A percentile compares a stretch with the other conserved stretches of the same genome.
Conservation (phyloP, 1,140 invertebrate genomes). For the Aphelenchoides avenae region DNA sequence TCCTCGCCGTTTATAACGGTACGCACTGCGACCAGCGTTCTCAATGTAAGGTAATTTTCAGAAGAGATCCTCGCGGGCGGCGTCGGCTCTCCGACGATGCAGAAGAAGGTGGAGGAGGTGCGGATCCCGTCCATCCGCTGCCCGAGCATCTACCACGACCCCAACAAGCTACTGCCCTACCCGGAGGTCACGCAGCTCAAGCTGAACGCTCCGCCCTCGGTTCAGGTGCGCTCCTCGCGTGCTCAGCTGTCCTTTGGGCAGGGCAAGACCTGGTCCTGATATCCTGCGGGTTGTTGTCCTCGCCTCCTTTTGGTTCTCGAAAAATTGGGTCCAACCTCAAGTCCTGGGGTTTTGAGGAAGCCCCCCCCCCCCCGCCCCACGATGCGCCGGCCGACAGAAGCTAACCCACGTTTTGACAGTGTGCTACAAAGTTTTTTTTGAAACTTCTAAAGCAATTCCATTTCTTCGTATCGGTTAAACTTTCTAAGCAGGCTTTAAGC, state of each 20-base stretch:
- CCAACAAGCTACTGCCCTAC: slow-evolving; percentile 33
- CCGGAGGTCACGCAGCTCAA: slow-evolving; percentile 36
- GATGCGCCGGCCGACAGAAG: too few species aligned
- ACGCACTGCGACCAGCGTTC: too few species aligned
- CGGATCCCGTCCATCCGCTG: slow-evolving; percentile 45
- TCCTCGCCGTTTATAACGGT: slow-evolving; percentile 56
- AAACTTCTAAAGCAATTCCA: too few species aligned
- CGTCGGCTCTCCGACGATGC: slow-evolving; percentile 38
- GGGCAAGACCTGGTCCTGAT: not conserved
- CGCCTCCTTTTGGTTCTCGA: slow-evolving; percentile 7
- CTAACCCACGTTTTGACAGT: too few species aligned
- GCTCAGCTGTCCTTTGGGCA: slow-evolving; percentile 2
- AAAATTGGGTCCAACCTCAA: slow-evolving; percentile 12
- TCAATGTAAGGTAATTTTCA: too few species aligned
- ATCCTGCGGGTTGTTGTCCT: too few species aligned
- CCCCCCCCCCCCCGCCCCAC: too few species aligned
- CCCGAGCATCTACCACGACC: slow-evolving; percentile 48
- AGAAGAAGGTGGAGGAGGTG: slow-evolving; percentile 48
- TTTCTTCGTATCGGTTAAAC: too few species aligned
- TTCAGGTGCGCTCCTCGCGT: too few species aligned
- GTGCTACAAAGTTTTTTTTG: too few species aligned
- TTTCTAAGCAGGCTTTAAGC: too few species aligned
- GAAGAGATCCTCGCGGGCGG: slow-evolving; percentile 54
- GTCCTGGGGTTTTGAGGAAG: not conserved
- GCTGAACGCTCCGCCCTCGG: slow-evolving; percentile 4